Evolutionary conservation across 2,888 invertebrate genomes (phyloP).

Genomic region (Hartigia nigra): DNA sequence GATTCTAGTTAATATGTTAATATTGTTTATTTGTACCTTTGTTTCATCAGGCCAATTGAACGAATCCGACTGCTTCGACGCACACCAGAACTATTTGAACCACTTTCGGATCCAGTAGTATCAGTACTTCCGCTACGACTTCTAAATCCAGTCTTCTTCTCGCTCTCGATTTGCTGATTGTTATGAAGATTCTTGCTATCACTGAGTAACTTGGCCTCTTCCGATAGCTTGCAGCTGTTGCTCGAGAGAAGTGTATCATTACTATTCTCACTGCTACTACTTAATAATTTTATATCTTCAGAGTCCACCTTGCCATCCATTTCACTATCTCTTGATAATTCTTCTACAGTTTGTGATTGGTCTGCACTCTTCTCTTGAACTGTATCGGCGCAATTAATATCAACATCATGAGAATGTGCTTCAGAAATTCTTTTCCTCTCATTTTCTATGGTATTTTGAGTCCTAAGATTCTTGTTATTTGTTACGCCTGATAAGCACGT

Average conservation of each 20-base stretch:
- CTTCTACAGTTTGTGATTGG: constrained; percentile 39
- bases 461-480: not conserved
- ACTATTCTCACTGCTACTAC: constrained; percentile 69
- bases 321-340: constrained; percentile 54
- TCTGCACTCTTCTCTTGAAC: constrained; percentile 13
- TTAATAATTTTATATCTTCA: constrained; percentile 57
- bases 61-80: constrained; percentile 81
- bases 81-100: constrained; percentile 67
- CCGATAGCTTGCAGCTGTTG: constrained; percentile 50
- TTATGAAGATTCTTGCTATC: constrained; percentile 33
- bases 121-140: constrained; percentile 63
- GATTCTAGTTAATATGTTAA: not conserved
- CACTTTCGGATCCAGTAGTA: constrained; percentile 61
- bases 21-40: constrained; percentile 63
- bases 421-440: not conserved
- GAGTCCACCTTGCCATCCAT: constrained; percentile 52
- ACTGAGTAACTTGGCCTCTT: constrained; percentile 39
- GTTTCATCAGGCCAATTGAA: constrained; percentile 77
- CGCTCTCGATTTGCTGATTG: constrained; percentile 41
- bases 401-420: not conserved
- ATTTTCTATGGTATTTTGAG: not conserved
- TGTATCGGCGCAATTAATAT: not conserved
- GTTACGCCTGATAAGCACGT: not conserved
- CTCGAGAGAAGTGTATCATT: constrained; percentile 67
- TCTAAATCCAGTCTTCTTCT: constrained; percentile 57